phyloP scores from a whole-genome alignment of 1,140 invertebrate species.

The Zeugodacus cucurbitae region DNA sequence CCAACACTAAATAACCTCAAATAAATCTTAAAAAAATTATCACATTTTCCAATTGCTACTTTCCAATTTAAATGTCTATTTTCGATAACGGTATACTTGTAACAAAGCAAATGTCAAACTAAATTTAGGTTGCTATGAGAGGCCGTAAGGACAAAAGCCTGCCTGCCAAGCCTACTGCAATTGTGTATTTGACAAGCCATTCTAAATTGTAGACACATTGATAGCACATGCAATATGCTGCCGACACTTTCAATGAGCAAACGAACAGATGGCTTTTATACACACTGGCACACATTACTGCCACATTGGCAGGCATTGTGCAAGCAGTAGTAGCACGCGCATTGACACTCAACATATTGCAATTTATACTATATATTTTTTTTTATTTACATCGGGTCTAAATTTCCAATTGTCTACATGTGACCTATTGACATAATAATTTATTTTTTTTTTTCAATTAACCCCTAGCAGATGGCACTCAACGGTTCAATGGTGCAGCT shows the following conservation, averaged over 20 bases:
- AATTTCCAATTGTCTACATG: not conserved
- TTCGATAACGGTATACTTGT: not conserved
- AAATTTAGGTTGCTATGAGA: not conserved
- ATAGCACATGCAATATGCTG: not conserved
- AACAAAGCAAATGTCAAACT: not conserved
- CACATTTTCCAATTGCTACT: not conserved
- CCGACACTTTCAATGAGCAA: not conserved
- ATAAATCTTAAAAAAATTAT: not conserved
- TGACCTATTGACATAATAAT: conserved; percentile 35
- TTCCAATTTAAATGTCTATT: conserved; percentile 41
- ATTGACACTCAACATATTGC: not conserved
- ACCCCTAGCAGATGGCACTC: not conserved
- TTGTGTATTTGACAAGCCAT: not conserved
- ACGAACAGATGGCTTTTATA: not conserved
- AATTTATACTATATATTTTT: not conserved
- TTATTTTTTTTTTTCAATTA: conserved; percentile 21
- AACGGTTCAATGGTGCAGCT: not conserved
- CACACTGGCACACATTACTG: not conserved
- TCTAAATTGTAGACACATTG: not conserved
- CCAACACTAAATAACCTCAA: not conserved
- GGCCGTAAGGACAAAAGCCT: conserved; percentile 1
- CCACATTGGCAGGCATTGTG: not conserved
- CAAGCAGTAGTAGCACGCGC: not conserved
- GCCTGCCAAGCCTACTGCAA: not conserved
- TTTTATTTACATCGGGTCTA: not conserved